These are phyloP conservation scores for Ptychochromis oligacanthus DNA, from an alignment of 2,113 vertebrate species.

Conservation along the genomic window DNA sequence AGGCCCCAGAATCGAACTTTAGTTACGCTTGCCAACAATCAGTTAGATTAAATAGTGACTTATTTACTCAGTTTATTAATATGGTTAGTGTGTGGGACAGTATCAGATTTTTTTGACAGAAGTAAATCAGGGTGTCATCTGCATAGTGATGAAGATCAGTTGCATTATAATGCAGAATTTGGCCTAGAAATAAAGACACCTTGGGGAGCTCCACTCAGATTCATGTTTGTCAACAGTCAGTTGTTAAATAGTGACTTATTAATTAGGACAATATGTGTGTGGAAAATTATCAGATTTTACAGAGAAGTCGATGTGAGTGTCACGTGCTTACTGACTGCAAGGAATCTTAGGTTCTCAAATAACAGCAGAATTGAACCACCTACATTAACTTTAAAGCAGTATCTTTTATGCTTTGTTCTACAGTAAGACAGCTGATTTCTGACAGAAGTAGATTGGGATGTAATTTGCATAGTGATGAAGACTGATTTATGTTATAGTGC, in stretches of 20 bases:
- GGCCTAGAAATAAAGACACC: background rate
- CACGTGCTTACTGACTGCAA: too few species aligned
- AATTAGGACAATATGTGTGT: background rate
- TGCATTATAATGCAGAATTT: background rate
- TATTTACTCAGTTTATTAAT: too few species aligned
- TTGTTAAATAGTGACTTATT: too few species aligned
- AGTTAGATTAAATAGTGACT: too few species aligned
- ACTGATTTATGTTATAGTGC: too few species aligned
- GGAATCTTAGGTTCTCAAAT: background rate
- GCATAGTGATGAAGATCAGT: background rate
- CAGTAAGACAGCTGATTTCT: background rate
- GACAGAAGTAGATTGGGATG: too few species aligned
- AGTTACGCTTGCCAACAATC: too few species aligned
- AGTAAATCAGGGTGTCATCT: background rate
- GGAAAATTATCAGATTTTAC: background rate
- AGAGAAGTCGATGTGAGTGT: too few species aligned
- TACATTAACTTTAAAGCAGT: background rate
- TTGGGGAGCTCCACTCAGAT: background rate
- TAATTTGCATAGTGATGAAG: accelerated
- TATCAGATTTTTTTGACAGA: too few species aligned
- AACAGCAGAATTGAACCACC: background rate
- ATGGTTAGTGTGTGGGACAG: too few species aligned
- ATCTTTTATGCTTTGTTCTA: background rate
- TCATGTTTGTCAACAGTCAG: background rate
- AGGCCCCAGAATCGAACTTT: background rate